Conservation (phyloP, 30 jellyfish, hydroid and myxozoan genomes). For the Pseudorhiza aurosa region DNA sequence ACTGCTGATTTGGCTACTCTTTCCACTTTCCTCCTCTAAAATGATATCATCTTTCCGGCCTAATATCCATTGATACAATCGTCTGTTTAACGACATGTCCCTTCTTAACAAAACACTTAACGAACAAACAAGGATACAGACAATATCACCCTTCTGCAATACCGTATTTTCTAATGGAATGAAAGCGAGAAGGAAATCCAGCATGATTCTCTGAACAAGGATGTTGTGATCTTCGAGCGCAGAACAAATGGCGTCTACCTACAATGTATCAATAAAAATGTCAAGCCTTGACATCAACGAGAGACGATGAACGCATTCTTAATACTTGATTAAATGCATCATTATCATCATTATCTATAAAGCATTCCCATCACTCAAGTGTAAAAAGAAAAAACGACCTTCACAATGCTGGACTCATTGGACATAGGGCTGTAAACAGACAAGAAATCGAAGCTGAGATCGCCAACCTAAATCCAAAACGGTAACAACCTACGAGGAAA, state of each 20-base stretch:
- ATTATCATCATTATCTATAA: too few relatives aligned
- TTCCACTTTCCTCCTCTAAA: slow-evolving; percentile 29
- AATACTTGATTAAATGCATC: too few relatives aligned
- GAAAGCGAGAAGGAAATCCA: slow-evolving; percentile 79
- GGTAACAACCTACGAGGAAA: too few relatives aligned
- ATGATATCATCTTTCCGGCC: slow-evolving; percentile 53
- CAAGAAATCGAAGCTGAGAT: too few relatives aligned
- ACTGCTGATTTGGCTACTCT: slow-evolving; percentile 36
- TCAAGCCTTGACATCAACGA: too few relatives aligned
- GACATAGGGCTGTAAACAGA: too few relatives aligned
- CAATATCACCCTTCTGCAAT: slow-evolving; percentile 47
- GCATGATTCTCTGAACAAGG: slow-evolving; percentile 83
- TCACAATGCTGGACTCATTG: too few relatives aligned
- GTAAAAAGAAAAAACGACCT: too few relatives aligned
- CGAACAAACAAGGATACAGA: slow-evolving; percentile 68
- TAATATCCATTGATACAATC: slow-evolving; percentile 90
- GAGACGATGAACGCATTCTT: too few relatives aligned
- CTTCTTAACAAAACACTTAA: slow-evolving; percentile 88
- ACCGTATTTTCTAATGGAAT: slow-evolving; percentile 58
- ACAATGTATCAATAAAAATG: background rate
- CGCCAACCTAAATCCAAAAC: too few relatives aligned
- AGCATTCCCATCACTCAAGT: too few relatives aligned
- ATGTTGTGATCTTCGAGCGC: slow-evolving; percentile 87
- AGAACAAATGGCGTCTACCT: slow-evolving; percentile 92
- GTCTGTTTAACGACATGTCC: slow-evolving; percentile 93